These are phyloP conservation scores for Laterallus jamaicensis DNA, from an alignment of 2,113 vertebrate species.

Conservation along the genomic window DNA sequence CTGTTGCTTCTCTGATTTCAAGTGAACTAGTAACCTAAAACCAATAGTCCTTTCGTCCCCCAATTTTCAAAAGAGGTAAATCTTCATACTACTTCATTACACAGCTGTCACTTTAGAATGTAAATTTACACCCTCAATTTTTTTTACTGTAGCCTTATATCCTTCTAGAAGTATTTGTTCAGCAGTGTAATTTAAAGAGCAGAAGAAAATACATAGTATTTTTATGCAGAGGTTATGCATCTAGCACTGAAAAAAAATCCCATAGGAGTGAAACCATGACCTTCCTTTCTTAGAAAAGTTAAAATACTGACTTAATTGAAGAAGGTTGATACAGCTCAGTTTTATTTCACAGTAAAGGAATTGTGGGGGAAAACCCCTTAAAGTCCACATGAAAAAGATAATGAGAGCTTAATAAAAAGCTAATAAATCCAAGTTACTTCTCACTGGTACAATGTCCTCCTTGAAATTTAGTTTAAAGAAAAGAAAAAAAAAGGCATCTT, in stretches of 20 bases:
- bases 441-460: neutral
- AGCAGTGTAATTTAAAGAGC: neutral
- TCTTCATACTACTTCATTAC: neutral
- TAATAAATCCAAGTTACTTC: neutral
- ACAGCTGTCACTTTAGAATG: neutral
- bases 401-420: neutral
- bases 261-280: neutral
- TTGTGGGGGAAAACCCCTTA: neutral
- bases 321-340: neutral
- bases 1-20: neutral
- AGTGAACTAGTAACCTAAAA: neutral
- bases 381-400: neutral
- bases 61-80: neutral
- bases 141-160: neutral
- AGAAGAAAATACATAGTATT: neutral
- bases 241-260: neutral
- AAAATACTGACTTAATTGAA: neutral
- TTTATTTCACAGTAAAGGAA: constrained; percentile 19
- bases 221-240: neutral
- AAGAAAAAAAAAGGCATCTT: neutral
- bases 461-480: neutral
- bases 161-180: neutral
- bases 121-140: neutral
- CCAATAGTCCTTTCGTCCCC: neutral
- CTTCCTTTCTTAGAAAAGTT: neutral